A percentile compares a stretch with the other conserved stretches of the same genome.
Conservation (phyloP, 2,797 vertebrate genomes). For the Brachyalestes nurse region DNA sequence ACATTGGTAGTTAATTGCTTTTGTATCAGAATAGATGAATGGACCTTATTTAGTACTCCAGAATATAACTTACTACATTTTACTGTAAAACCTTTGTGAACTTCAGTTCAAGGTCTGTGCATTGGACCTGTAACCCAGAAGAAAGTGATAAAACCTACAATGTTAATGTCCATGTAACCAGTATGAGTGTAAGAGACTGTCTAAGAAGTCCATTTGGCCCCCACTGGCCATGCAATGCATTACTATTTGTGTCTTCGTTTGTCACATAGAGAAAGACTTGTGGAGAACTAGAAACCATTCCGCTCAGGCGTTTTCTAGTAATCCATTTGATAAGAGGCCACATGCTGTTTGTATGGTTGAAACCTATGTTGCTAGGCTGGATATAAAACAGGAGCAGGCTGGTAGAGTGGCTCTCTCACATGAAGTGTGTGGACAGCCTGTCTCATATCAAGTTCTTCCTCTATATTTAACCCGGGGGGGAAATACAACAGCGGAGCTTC, state of each 20-base stretch:
- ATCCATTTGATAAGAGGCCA: slow-evolving; percentile 8
- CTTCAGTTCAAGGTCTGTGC: background rate
- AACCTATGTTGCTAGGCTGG: background rate
- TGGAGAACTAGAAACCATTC: slow-evolving; percentile 14
- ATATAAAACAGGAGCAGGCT: slow-evolving; percentile 13
- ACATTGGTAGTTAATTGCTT: background rate
- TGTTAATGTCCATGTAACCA: background rate
- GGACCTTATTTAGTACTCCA: background rate
- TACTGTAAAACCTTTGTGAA: background rate
- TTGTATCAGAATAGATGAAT: background rate
- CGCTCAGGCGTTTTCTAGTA: slow-evolving; percentile 12
- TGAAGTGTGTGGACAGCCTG: slow-evolving; percentile 13
- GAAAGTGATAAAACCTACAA: too few species aligned
- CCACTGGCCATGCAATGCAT: background rate
- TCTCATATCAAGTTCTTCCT: slow-evolving; percentile 41
- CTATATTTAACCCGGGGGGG: slow-evolving; percentile 46
- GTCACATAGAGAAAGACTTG: background rate
- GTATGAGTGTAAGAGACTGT: background rate
- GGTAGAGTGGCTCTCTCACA: slow-evolving; percentile 1
- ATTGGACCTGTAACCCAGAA: background rate
- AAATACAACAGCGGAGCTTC: slow-evolving; percentile 18
- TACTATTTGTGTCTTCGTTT: background rate
- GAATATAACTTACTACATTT: background rate
- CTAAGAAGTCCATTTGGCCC: background rate
- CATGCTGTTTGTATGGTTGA: slow-evolving; percentile 5